Percentiles rank a stretch among this genome's conserved stretches.
Conservation (phyloP, 2,888 invertebrate genomes). For the Euzetes globulus region DNA sequence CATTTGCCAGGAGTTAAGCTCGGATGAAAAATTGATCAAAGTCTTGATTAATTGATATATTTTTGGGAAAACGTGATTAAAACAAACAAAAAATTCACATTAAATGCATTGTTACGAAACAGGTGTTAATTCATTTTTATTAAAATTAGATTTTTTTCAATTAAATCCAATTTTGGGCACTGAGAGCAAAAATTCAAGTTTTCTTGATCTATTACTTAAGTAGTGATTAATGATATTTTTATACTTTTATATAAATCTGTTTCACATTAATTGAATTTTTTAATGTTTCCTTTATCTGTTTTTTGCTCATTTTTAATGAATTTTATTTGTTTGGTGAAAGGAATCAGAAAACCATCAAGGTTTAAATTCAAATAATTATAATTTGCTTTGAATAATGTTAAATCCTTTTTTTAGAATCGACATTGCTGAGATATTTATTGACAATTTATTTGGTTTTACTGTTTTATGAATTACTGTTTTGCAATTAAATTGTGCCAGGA, state of each 20-base stretch:
- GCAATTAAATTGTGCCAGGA: too few relatives aligned
- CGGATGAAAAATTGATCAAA: too few relatives aligned
- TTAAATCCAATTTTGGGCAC: not conserved
- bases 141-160: not conserved
- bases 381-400: too few relatives aligned
- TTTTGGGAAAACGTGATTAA: not conserved
- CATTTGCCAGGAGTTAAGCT: too few relatives aligned
- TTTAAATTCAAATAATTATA: too few relatives aligned
- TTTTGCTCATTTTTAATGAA: not conserved
- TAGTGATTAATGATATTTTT: not conserved
- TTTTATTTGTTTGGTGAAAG: too few relatives aligned
- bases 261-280: not conserved
- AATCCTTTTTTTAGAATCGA: too few relatives aligned
- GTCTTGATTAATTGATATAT: not conserved
- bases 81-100: not conserved
- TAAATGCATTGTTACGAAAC: not conserved
- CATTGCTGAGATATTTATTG: too few relatives aligned
- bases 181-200: not conserved
- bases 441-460: too few relatives aligned
- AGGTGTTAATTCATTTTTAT: not conserved
- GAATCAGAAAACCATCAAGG: too few relatives aligned
- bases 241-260: not conserved
- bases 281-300: not conserved
- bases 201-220: not conserved
- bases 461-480: too few relatives aligned